Evolutionary conservation across 1,140 invertebrate genomes (phyloP).

Genomic region (Rhysida immarginata): DNA sequence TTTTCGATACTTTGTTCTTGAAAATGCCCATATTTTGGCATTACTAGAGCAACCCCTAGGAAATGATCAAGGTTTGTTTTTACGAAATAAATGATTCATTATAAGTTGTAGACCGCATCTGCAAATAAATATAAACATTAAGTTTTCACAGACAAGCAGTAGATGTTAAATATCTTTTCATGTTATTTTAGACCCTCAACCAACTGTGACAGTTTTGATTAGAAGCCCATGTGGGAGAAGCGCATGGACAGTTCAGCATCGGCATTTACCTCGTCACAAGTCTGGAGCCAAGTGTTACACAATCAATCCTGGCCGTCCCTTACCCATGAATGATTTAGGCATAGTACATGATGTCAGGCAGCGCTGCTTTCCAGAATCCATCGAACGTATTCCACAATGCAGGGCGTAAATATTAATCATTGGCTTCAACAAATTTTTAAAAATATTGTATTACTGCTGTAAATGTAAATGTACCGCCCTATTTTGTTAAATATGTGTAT

Average conservation of each 20-base stretch:
- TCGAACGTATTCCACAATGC: constrained; percentile 60
- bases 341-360: constrained; percentile 42
- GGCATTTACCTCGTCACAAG: constrained; percentile 63
- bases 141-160: no score
- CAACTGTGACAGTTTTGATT: constrained; percentile 55
- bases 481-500: constrained; percentile 9
- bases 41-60: constrained; percentile 79
- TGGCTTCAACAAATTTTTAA: constrained; percentile 9
- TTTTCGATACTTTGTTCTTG: constrained; percentile 78
- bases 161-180: no score
- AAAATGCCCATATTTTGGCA: constrained; percentile 74
- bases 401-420: constrained; percentile 47
- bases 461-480: background rate
- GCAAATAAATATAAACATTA: background rate
- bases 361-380: constrained; percentile 64
- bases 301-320: constrained; percentile 54
- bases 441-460: constrained; percentile 1
- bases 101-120: no score
- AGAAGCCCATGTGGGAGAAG: constrained; percentile 81
- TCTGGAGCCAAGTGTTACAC: constrained; percentile 47
- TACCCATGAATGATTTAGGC: constrained; percentile 52
- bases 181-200: constrained; percentile 34
- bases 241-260: constrained; percentile 81
- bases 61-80: constrained; percentile 38
- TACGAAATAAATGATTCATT: no score